These are phyloP conservation scores for Nymphalis polychloros DNA, from an alignment of 2,888 invertebrate species.

Conservation along the genomic window DNA sequence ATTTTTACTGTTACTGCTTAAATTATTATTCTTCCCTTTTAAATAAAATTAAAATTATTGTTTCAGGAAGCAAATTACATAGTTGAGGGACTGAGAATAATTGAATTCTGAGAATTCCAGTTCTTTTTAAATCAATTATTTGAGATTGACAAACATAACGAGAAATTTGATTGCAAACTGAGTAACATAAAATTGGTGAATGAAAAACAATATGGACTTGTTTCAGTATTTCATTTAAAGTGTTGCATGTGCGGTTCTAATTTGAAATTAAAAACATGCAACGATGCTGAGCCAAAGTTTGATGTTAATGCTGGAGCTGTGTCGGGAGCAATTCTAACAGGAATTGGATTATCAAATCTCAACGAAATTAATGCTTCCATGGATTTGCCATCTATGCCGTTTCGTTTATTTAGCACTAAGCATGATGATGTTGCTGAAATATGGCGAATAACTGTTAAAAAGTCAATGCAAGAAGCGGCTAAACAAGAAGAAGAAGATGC, in stretches of 20 bases:
- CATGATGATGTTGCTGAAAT: neutral
- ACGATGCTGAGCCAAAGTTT: neutral
- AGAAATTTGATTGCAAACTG: neutral
- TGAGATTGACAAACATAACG: neutral
- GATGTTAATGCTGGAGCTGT: neutral
- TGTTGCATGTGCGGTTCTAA: neutral
- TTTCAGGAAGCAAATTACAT: neutral
- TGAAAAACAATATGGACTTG: neutral
- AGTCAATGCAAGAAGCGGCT: neutral
- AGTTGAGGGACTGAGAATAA: neutral
- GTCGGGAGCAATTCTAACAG: neutral
- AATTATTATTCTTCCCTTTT: too few relatives aligned
- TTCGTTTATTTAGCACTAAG: neutral
- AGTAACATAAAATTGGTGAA: neutral
- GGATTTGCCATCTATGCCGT: neutral
- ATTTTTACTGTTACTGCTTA: too few relatives aligned
- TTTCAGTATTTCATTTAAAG: neutral
- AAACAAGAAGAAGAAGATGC: slow-evolving; percentile 32
- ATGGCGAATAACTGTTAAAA: neutral
- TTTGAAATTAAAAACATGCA: neutral
- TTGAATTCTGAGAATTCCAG: neutral
- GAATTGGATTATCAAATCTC: neutral
- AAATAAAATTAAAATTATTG: too few relatives aligned
- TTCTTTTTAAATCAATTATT: neutral
- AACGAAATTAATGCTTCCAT: neutral